Evolutionary conservation across 2,888 invertebrate species (phyloP).

Genomic region (Standfussiana lucernea): DNA sequence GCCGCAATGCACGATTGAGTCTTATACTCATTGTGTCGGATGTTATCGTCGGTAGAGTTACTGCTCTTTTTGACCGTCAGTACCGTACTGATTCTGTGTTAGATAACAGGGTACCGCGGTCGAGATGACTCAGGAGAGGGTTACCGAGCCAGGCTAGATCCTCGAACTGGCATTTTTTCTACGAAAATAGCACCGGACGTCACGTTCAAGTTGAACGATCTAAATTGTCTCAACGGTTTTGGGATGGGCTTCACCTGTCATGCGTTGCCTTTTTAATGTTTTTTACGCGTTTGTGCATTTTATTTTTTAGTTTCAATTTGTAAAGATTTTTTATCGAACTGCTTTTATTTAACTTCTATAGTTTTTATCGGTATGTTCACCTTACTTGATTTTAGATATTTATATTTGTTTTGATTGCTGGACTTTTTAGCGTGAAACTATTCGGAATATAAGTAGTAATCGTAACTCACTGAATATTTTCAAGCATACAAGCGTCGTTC

Average conservation of each 20-base stretch:
- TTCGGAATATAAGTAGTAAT: not conserved
- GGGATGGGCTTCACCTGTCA: conserved; percentile 67
- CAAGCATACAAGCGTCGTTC: not conserved
- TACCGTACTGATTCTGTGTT: conserved; percentile 79
- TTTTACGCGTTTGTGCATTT: conserved; percentile 47
- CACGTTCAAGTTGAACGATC: conserved; percentile 88
- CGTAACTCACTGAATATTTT: not conserved
- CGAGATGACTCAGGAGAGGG: conserved; percentile 78
- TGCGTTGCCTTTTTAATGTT: conserved; percentile 56
- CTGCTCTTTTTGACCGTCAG: conserved; percentile 75
- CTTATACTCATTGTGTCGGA: conserved; percentile 70
- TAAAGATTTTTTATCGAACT: conserved; percentile 1
- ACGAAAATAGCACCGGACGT: conserved; percentile 81
- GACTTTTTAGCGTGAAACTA: not conserved
- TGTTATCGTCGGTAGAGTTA: conserved; percentile 72
- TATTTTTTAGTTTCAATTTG: conserved; percentile 21
- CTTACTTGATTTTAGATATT: not conserved
- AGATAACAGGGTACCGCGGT: conserved; percentile 77
- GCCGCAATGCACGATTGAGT: conserved; percentile 68
- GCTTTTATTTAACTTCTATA: conserved; percentile 14
- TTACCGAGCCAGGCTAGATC: conserved; percentile 74
- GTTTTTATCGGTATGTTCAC: not conserved
- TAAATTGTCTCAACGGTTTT: conserved; percentile 79
- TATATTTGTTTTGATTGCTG: not conserved
- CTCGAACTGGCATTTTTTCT: conserved; percentile 74